phyloP scores from a whole-genome alignment of 2,113 vertebrate genomes.

The Onychorhynchus coronatus region DNA sequence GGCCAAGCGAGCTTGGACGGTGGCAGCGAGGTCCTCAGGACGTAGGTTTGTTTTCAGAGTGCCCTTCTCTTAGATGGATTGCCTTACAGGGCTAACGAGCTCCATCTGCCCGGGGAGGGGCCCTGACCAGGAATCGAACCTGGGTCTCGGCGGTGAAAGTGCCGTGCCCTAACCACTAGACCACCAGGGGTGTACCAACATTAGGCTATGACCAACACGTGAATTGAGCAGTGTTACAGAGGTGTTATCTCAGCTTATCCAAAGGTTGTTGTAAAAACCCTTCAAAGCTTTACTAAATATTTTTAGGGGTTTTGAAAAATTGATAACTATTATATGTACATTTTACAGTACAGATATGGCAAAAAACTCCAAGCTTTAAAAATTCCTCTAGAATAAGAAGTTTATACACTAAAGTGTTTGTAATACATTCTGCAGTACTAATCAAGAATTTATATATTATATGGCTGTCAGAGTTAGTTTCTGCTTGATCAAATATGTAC shows the following conservation, averaged over 20 bases:
- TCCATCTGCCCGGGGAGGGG: no score
- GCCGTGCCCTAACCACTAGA: no score
- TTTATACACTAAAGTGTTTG: background rate
- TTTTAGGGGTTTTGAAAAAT: background rate
- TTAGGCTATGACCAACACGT: background rate
- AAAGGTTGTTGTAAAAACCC: background rate
- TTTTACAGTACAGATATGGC: background rate
- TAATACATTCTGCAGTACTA: background rate
- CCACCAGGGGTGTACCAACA: background rate
- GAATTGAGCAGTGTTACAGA: background rate
- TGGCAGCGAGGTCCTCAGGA: no score
- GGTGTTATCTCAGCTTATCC: background rate
- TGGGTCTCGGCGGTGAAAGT: no score
- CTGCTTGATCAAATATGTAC: background rate
- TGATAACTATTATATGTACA: rapidly evolving
- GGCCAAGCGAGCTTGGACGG: no score
- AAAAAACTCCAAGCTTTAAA: background rate
- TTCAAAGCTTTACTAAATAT: background rate
- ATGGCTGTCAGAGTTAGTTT: background rate
- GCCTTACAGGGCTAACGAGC: no score
- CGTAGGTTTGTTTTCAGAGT: no score
- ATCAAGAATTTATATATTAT: background rate
- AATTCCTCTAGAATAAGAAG: background rate
- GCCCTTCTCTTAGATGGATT: no score
- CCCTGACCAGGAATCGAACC: no score